Evolutionary conservation across 2,113 vertebrate species (phyloP).

Genomic region (Sminthopsis crassicaudata): DNA sequence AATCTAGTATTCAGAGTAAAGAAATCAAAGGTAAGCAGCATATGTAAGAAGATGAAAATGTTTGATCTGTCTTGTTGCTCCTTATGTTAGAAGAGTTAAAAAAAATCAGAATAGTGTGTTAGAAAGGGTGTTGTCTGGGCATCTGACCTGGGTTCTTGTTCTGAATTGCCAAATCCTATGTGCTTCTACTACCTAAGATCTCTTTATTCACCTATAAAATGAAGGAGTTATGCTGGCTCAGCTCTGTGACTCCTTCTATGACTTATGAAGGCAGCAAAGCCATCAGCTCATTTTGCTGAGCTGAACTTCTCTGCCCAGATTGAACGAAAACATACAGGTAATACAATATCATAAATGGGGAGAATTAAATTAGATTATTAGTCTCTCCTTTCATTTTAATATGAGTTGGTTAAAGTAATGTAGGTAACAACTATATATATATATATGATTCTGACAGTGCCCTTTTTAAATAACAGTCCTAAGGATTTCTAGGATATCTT

Average conservation of each 20-base stretch:
- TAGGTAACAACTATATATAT: conserved; percentile 56
- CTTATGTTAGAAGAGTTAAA: not conserved
- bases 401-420: conserved; percentile 60
- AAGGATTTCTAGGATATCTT: conserved; percentile 57
- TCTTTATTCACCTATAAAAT: not conserved
- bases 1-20: not conserved
- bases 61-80: not conserved
- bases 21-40: not conserved
- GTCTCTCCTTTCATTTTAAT: conserved; percentile 53
- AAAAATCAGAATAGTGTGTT: not conserved
- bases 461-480: conserved; percentile 47
- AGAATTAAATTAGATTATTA: conserved; percentile 38
- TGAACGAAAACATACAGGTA: conserved; percentile 10
- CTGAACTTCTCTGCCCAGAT: conserved; percentile 7
- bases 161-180: not conserved
- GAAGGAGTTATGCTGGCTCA: conserved; percentile 21
- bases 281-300: conserved; percentile 3
- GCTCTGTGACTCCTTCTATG: not conserved
- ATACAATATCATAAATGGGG: not conserved
- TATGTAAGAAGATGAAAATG: not conserved
- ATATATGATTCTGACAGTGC: conserved; percentile 55
- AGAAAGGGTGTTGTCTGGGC: not conserved
- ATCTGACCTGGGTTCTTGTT: not conserved
- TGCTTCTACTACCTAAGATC: not conserved
- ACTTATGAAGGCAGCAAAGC: not conserved